phyloP scores from a whole-genome alignment of 2,797 vertebrate genomes.

The Tinamus major region DNA sequence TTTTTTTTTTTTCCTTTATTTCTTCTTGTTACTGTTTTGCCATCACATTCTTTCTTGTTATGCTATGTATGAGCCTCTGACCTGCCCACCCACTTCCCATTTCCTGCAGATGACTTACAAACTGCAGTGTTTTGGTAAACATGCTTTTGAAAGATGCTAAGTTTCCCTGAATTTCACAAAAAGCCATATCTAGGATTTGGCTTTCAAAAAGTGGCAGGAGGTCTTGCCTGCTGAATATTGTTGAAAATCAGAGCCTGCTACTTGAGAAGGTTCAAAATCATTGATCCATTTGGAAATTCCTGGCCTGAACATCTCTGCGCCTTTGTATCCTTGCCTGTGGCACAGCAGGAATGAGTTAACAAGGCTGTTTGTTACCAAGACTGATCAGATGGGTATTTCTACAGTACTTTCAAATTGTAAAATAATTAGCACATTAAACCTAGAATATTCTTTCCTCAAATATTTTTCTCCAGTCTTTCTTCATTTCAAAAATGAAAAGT shows the following conservation, averaged over 20 bases:
- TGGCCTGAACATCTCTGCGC: background rate
- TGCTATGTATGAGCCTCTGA: background rate
- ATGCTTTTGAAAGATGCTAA: background rate
- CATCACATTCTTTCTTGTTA: slow-evolving; percentile 14
- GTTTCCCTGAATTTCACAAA: background rate
- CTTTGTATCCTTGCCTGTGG: background rate
- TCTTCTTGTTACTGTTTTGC: slow-evolving; percentile 25
- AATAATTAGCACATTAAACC: background rate
- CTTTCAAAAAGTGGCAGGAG: background rate
- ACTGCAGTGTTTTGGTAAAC: slow-evolving; percentile 7
- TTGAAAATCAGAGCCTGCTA: background rate
- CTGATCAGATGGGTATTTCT: background rate
- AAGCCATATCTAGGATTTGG: background rate
- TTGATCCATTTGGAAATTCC: background rate
- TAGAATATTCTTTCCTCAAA: background rate
- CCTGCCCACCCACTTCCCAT: background rate
- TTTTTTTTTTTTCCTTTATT: background rate
- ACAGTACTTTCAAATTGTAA: background rate
- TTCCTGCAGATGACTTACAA: background rate
- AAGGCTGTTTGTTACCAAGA: background rate
- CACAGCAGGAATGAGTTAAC: background rate
- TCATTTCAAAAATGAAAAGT: background rate
- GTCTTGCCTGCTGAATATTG: background rate
- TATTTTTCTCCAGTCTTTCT: background rate
- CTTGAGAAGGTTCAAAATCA: background rate